Evolutionary conservation across 2,797 vertebrate genomes (phyloP), one percentile per base, ranked within the genome.

Genomic region (Sylvia borin): DNA sequence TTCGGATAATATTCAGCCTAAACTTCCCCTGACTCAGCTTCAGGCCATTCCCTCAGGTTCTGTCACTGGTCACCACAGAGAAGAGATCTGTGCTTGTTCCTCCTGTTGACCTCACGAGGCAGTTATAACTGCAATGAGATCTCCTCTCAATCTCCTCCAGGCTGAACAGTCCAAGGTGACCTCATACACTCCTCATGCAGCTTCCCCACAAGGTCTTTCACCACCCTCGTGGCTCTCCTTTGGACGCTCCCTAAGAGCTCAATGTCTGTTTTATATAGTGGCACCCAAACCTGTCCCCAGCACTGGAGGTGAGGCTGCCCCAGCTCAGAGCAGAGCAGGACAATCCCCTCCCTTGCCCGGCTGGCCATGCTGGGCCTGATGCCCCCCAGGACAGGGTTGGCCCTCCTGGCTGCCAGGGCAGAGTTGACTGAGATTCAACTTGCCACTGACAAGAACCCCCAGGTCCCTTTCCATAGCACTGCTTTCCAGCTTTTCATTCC

Each of bases 361-460:
- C n/a, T 71, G 57, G 57, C 25, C 22, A 58, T 64, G 65, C 64
- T 64, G 51, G 31, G 27, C 36, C 57, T 71, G 87, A 40, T 90
- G 65, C 1, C 0, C 26, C 31, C 15, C 29, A 22, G 38, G 15
- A 31, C 25, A 71, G 0, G 1, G 0, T 0, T 16, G 25, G 3
- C 21, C 1, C n/a, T 47, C 31, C 38, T 77, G 66, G 51, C 38
- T 77, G n/a, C 26, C 51, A 40, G 29, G 25, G 38, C 16, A 57
- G 8, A 18, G 32, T 7, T 90, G n/a, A 3, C 12, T 45, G 16
- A 51, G 1, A 6, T 18, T 47, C 4, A 40, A 10, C 12, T 31
- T 34, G 65, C n/a, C 22, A 22, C 3, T 0, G 0, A 40, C 6
- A 13, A 58, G 58, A 9, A 26, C 2, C 3, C 17, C 6, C 8